Conservation (phyloP, 2,113 vertebrate species). For the Apus apus region DNA sequence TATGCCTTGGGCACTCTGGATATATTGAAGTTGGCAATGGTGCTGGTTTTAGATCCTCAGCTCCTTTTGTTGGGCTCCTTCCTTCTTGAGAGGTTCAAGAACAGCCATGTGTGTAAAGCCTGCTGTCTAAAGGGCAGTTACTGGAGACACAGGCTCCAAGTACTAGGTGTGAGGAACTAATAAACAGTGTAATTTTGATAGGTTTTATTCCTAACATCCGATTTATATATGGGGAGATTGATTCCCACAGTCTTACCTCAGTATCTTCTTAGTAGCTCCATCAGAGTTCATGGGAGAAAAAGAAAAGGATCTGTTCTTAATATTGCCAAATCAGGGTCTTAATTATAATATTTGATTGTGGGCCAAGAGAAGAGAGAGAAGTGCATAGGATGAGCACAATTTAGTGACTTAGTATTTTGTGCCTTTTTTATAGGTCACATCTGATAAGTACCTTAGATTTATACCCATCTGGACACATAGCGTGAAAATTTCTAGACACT, state of each 20-base stretch:
- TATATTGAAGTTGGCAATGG: accelerated
- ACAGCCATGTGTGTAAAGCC: neutral
- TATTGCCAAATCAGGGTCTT: neutral
- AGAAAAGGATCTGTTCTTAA: neutral
- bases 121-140: neutral
- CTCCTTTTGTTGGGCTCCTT: neutral
- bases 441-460: neutral
- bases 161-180: neutral
- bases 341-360: neutral
- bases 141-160: neutral
- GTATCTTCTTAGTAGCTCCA: neutral
- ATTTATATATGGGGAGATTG: neutral
- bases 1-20: neutral
- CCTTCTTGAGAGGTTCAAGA: neutral
- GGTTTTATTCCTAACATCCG: neutral
- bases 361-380: neutral
- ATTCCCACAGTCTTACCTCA: neutral
- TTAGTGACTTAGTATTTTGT: neutral
- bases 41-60: neutral
- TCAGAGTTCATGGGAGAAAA: neutral
- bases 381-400: neutral
- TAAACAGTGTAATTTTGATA: neutral
- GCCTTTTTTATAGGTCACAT: neutral
- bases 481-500: neutral
- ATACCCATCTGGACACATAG: neutral